Evolutionary conservation across 23 tunicate genomes (phyloP).

Genomic region (Trididemnum clinides): DNA sequence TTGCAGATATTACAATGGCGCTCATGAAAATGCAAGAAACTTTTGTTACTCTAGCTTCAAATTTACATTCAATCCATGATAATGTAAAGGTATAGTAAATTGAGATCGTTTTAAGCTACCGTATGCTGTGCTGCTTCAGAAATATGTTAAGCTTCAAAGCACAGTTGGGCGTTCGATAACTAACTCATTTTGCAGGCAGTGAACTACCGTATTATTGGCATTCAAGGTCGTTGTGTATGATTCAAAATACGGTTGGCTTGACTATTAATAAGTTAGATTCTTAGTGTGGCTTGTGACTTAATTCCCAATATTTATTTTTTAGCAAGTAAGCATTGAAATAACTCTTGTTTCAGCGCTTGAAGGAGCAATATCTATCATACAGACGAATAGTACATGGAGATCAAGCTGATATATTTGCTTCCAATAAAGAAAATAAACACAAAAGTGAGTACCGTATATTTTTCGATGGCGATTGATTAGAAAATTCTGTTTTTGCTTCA

Average conservation of each 20-base stretch:
- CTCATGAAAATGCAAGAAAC: conserved; percentile 87
- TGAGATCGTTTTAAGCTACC: too few relatives aligned
- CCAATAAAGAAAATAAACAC: conserved; percentile 24
- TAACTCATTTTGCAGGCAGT: too few relatives aligned
- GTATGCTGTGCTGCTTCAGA: too few relatives aligned
- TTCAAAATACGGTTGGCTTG: not conserved
- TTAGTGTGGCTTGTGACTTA: too few relatives aligned
- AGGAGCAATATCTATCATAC: conserved; percentile 83
- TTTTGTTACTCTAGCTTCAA: conserved; percentile 86
- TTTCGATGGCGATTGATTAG: too few relatives aligned
- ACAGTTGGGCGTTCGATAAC: too few relatives aligned
- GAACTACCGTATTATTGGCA: too few relatives aligned
- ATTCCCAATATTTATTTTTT: too few relatives aligned
- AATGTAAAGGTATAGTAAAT: conserved; percentile 56
- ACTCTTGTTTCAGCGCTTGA: conserved; percentile 50
- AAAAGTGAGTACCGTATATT: not conserved
- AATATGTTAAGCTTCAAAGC: too few relatives aligned
- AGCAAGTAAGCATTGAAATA: too few relatives aligned
- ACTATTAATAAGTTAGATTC: not conserved
- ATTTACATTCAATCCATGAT: conserved; percentile 81
- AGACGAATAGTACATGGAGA: conserved; percentile 78
- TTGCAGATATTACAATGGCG: conserved; percentile 79
- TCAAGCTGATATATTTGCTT: conserved; percentile 63
- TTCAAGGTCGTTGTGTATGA: too few relatives aligned
- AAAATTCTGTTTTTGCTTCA: too few relatives aligned